A percentile compares a stretch with the other conserved stretches of the same genome.
phyloP scores from a whole-genome alignment of 2,888 invertebrate genomes.

The Caenorhabditis wallacei region DNA sequence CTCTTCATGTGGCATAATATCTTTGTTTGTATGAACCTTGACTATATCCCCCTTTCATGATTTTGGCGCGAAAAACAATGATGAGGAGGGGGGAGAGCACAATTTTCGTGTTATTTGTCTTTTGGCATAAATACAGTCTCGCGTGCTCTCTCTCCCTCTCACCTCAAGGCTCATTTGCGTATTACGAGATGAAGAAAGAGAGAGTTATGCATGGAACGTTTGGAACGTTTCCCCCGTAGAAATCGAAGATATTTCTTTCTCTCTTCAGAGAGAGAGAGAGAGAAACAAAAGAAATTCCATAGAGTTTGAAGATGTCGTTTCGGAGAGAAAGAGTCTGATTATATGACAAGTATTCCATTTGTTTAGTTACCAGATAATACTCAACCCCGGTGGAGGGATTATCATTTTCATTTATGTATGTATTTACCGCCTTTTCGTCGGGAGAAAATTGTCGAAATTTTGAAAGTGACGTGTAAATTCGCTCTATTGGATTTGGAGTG shows the following conservation, averaged over 20 bases:
- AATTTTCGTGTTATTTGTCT: conserved; percentile 44
- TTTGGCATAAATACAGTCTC: conserved; percentile 33
- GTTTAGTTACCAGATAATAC: conserved; percentile 43
- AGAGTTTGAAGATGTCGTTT: not conserved
- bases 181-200: conserved; percentile 8
- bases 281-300: too few species aligned
- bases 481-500: too few species aligned
- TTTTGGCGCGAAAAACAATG: not conserved
- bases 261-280: too few species aligned
- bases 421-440: not conserved
- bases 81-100: not conserved
- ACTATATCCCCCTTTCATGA: not conserved
- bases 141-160: conserved; percentile 17
- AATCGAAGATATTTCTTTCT: not conserved
- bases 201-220: conserved; percentile 60
- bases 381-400: not conserved
- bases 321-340: too few species aligned
- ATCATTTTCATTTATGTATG: not conserved
- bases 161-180: conserved; percentile 56
- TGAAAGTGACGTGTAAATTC: too few species aligned
- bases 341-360: conserved; percentile 44
- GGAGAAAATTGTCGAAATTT: too few species aligned
- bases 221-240: conserved; percentile 20
- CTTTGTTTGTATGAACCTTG: not conserved
- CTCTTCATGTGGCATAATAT: not conserved